phyloP scores from a whole-genome alignment of 2,888 invertebrate species.

The Microlaimidae sp. region DNA sequence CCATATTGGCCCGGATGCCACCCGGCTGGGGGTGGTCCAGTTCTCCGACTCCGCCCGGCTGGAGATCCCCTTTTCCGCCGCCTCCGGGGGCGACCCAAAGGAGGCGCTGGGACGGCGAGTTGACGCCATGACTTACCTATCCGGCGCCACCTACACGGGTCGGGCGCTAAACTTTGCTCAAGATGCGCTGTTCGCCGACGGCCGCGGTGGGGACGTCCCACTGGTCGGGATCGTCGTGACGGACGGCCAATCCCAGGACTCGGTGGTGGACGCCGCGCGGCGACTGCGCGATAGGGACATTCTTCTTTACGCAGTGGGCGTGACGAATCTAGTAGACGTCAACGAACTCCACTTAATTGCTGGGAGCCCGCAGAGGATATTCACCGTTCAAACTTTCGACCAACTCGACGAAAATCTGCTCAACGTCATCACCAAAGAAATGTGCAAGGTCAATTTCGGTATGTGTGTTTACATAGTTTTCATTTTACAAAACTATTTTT shows the following conservation, averaged over 20 bases:
- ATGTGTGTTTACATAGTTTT: no score
- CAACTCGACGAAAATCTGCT: slow-evolving; percentile 28
- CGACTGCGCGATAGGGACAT: slow-evolving; percentile 29
- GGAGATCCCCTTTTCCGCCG: slow-evolving; percentile 32
- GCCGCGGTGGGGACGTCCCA: slow-evolving; percentile 29
- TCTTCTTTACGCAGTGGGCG: slow-evolving; percentile 36
- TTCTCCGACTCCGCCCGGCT: slow-evolving; percentile 34
- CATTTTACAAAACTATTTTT: no score
- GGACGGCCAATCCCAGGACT: slow-evolving; percentile 34
- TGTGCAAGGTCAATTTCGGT: slow-evolving; percentile 33
- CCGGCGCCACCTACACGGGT: slow-evolving; percentile 32
- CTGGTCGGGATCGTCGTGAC: slow-evolving; percentile 37
- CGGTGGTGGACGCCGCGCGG: slow-evolving; percentile 20
- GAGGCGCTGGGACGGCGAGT: no score
- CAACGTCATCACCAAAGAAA: slow-evolving; percentile 30
- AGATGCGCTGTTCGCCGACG: slow-evolving; percentile 24
- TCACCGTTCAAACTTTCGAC: slow-evolving; percentile 32
- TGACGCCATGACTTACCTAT: slow-evolving; percentile 25
- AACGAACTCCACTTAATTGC: slow-evolving; percentile 34
- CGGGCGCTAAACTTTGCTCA: slow-evolving; percentile 25
- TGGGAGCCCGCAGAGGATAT: slow-evolving; percentile 28
- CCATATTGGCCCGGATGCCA: no score
- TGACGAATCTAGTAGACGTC: slow-evolving; percentile 32
- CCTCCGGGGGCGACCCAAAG: no score
- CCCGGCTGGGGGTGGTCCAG: slow-evolving; percentile 35